Evolutionary conservation across 2,113 vertebrate species (phyloP).

Genomic region (Mustelus asterias): DNA sequence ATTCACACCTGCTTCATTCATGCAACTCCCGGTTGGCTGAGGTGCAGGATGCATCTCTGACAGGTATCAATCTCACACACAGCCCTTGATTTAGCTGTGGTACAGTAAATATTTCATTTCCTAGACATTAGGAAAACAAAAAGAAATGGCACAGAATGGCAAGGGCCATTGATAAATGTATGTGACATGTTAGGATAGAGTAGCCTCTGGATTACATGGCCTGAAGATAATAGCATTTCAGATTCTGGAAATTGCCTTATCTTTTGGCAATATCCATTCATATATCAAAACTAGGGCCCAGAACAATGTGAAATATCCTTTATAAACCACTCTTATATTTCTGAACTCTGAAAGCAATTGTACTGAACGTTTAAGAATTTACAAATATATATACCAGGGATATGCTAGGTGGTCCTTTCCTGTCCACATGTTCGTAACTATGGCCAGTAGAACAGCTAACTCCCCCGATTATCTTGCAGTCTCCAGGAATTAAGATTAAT

Average conservation of each 20-base stretch:
- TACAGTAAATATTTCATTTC: slow-evolving; percentile 8
- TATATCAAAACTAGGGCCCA: neutral
- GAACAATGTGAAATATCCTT: neutral
- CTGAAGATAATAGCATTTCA: slow-evolving; percentile 20
- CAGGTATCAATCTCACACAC: neutral
- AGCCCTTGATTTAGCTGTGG: neutral
- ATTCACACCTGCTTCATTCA: neutral
- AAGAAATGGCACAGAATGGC: neutral
- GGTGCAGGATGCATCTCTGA: neutral
- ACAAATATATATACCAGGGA: neutral
- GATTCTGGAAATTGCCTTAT: slow-evolving; percentile 26
- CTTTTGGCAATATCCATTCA: neutral
- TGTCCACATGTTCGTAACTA: neutral
- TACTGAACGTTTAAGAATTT: neutral
- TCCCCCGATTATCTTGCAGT: neutral
- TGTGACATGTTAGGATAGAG: slow-evolving; percentile 14
- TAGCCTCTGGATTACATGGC: neutral
- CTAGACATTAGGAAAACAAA: neutral
- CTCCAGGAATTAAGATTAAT: neutral
- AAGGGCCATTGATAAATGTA: slow-evolving; percentile 4
- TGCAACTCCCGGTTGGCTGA: neutral
- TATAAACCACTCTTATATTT: neutral
- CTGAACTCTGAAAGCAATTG: neutral
- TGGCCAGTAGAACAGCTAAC: no score
- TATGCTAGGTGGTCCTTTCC: neutral